phyloP scores from a whole-genome alignment of 2,113 vertebrate genomes.

The Heteronetta atricapilla region DNA sequence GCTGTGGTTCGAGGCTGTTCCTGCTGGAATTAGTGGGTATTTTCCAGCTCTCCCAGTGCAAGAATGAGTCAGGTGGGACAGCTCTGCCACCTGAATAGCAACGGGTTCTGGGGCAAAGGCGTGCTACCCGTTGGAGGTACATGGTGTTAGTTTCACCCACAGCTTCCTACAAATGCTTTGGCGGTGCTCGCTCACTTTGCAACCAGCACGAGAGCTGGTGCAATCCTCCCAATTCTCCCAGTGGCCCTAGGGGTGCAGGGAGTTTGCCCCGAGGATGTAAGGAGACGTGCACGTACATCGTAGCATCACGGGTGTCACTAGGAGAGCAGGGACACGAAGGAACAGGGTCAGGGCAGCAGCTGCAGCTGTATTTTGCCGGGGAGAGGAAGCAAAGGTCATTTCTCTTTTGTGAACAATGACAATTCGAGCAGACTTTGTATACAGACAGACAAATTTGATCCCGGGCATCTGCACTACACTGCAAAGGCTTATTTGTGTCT shows the following conservation, averaged over 20 bases:
- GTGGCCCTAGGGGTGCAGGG: background rate
- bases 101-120: background rate
- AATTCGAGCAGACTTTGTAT: background rate
- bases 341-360: background rate
- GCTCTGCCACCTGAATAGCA: background rate
- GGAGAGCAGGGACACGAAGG: background rate
- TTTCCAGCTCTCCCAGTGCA: background rate
- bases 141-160: background rate
- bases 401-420: background rate
- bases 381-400: background rate
- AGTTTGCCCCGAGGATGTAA: background rate
- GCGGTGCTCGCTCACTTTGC: background rate
- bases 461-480: background rate
- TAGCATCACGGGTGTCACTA: background rate
- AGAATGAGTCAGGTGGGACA: fast-evolving
- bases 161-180: background rate
- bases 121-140: background rate
- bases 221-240: background rate
- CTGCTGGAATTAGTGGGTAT: fast-evolving
- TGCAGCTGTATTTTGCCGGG: background rate
- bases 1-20: background rate
- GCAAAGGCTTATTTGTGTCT: background rate
- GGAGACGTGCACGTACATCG: background rate
- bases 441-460: background rate
- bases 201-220: background rate